Evolutionary conservation across 2,797 vertebrate genomes (phyloP).

Genomic region (Pygocentrus nattereri): DNA sequence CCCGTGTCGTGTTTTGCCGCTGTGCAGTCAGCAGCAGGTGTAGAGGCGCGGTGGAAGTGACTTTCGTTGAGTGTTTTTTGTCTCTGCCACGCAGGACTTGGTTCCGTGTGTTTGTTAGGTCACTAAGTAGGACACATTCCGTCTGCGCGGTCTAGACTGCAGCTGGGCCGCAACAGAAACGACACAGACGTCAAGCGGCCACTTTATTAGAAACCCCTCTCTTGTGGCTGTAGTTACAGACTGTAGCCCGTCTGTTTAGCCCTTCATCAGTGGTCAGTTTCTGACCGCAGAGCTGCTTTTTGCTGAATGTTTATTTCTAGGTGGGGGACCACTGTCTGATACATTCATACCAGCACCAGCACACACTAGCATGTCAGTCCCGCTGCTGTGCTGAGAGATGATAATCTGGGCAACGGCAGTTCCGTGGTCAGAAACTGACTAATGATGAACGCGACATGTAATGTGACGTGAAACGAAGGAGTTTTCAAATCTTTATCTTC

Average conservation of each 20-base stretch:
- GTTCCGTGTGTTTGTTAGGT: background rate
- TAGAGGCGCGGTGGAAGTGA: background rate
- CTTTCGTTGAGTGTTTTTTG: conserved; percentile 1
- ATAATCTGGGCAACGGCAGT: background rate
- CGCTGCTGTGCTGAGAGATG: background rate
- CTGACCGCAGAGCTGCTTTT: no score
- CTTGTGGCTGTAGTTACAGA: no score
- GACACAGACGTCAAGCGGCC: background rate
- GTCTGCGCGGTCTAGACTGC: background rate
- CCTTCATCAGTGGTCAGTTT: no score
- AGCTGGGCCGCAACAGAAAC: background rate
- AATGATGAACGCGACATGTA: no score
- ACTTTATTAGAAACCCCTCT: background rate
- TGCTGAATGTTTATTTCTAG: no score
- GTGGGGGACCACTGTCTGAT: no score
- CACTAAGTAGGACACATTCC: background rate
- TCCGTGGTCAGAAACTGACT: no score
- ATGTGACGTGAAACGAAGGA: no score
- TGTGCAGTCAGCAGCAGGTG: conserved; percentile 38
- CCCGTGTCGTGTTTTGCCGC: conserved; percentile 37
- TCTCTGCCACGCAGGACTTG: background rate
- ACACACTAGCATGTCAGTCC: no score
- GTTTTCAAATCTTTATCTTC: no score
- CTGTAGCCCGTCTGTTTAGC: no score
- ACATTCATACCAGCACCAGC: background rate